A percentile compares a stretch with the other conserved stretches of the same genome.
These are phyloP conservation scores for Lysiphlebus fabarum DNA, from an alignment of 1,140 invertebrate genomes.

Conservation along the genomic window DNA sequence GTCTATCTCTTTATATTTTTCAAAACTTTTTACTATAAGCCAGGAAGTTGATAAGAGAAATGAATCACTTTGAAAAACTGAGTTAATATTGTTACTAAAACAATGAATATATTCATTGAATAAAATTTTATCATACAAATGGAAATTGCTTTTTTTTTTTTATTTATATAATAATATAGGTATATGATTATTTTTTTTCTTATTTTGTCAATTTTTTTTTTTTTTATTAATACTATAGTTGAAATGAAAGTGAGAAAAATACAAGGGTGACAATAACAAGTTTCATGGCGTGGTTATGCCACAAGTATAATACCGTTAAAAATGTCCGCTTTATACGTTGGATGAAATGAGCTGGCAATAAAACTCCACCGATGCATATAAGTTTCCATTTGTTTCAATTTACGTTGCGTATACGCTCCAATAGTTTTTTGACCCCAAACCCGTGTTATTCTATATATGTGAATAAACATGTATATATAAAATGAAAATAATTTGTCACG, in stretches of 20 bases:
- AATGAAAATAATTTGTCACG: no score
- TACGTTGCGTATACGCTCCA: constrained; percentile 27
- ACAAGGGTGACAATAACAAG: constrained; percentile 40
- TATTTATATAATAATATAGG: no score
- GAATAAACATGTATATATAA: no score
- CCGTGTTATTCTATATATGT: no score
- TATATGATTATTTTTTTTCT: not conserved
- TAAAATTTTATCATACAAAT: no score
- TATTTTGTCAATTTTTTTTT: not conserved
- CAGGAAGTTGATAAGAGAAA: no score
- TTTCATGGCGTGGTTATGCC: constrained; percentile 27
- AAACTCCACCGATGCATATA: constrained; percentile 46
- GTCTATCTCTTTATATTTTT: no score
- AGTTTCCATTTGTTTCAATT: constrained; percentile 52
- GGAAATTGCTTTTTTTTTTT: no score
- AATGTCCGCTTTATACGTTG: constrained; percentile 27
- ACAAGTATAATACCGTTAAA: constrained; percentile 48
- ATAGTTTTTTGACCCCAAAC: constrained; percentile 1
- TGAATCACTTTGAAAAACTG: no score
- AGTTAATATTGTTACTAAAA: no score
- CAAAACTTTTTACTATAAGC: no score
- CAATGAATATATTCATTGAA: no score
- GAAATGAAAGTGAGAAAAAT: constrained; percentile 3
- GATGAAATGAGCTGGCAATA: constrained; percentile 49
- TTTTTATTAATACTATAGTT: not conserved